Conservation (phyloP, 2,797 vertebrate species). For the Gymnodraco acuticeps region DNA sequence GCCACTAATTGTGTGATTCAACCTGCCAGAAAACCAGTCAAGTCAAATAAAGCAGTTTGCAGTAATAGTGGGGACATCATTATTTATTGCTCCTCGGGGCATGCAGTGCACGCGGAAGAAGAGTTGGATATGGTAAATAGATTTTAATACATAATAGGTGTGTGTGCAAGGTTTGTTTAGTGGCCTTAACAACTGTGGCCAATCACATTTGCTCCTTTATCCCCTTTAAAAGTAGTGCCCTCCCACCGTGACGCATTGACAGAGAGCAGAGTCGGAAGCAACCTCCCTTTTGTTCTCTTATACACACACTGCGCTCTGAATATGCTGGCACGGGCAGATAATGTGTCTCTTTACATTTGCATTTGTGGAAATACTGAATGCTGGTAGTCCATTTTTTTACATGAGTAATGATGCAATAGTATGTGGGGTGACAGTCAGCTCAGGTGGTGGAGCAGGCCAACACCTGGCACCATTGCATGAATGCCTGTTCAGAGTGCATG, state of each 20-base stretch:
- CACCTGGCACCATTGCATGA: conserved; percentile 17
- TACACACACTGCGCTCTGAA: neutral
- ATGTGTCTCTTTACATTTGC: conserved; percentile 21
- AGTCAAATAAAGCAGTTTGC: conserved; percentile 9
- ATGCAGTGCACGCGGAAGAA: neutral
- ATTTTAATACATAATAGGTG: conserved; percentile 39
- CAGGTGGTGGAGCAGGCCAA: conserved; percentile 36
- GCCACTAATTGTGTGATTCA: neutral
- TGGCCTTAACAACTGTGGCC: conserved; percentile 17
- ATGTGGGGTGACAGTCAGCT: conserved; percentile 23
- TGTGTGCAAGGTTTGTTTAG: conserved; percentile 30
- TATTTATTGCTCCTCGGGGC: neutral
- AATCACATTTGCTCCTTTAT: conserved; percentile 30
- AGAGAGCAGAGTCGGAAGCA: conserved; percentile 1
- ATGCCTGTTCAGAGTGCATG: conserved; percentile 17
- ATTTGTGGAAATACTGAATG: conserved; percentile 15
- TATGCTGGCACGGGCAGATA: neutral
- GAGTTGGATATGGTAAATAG: conserved; percentile 21
- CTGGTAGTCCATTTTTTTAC: conserved; percentile 16
- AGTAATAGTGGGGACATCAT: neutral
- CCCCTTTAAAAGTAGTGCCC: conserved; percentile 21
- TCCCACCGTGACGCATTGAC: conserved; percentile 1
- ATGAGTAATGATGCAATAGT: conserved; percentile 16
- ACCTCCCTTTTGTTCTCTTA: conserved; percentile 21
- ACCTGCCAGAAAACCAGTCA: neutral